Evolutionary conservation across 2,113 vertebrate species (phyloP), one percentile per base, ranked within the genome.

Genomic region (Eclectus roratus): DNA sequence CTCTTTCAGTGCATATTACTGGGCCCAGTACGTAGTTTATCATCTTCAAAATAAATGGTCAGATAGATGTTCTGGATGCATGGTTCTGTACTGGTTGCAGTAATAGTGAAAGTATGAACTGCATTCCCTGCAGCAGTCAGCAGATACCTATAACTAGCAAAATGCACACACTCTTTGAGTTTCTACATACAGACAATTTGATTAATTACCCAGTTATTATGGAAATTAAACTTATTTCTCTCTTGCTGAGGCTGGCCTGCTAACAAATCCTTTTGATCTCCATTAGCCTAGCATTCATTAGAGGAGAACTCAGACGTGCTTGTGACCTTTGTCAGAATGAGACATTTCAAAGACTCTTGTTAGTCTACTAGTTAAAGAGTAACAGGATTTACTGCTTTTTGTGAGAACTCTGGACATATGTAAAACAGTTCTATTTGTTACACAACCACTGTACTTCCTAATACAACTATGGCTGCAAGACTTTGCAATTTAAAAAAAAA

Each of bases 121-220:
- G 24, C 41, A 2, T 85, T 92, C 10, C 24, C 31, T 80, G 9
- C 31, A 50, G 43, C 61, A 76, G 72, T 69, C 80, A 90, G 86
- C 84, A 95, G 70, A 35, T 69, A 85, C 49, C 50, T 66, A 15
- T 53, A 28, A 77, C 70, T 65, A 65, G 69, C 47, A 73, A 89
- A 87, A 58, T 60, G 65, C 55, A 66, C 41, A 41, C 5, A 2
- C 28, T 69, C 31, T 84, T 90, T 52, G 24, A 69, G 65, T 88
- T 97, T 93, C 80, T 96, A 4, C 31, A 7, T 39, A 47, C 61
- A 92, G 72, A 43, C 24, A 80, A 79, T 91, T 88, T 89, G 37
- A 35, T 83, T 95, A 91, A 93, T 93, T 93, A 78, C 55, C 17
- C 53, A 79, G 69, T 83, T 93, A 94, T 90, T 94, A 91, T 74